Conservation (phyloP, 2,888 invertebrate species). For the Euplexia lucipara region DNA sequence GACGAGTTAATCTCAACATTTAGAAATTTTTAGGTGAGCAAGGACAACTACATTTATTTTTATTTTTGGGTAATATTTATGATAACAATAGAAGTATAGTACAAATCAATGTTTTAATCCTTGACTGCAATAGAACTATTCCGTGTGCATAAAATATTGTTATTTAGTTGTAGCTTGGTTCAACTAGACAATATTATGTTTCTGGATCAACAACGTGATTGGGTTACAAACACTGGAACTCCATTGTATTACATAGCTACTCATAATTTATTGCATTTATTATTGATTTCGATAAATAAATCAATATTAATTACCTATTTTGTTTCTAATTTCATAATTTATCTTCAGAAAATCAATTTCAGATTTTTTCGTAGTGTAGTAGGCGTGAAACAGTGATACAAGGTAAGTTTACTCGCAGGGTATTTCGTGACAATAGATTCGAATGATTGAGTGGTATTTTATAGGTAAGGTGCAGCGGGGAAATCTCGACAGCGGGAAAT, state of each 20-base stretch:
- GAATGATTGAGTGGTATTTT: neutral
- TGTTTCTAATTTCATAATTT: neutral
- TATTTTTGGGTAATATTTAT: constrained; percentile 25
- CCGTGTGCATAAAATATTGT: constrained; percentile 1
- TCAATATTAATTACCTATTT: constrained; percentile 3
- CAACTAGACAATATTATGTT: neutral
- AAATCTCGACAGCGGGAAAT: too few species aligned
- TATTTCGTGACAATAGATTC: too few species aligned
- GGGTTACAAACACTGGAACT: neutral
- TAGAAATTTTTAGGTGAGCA: neutral
- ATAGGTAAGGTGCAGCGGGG: too few species aligned
- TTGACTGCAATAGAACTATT: constrained; percentile 26
- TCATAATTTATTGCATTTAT: constrained; percentile 56
- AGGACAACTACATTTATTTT: constrained; percentile 7
- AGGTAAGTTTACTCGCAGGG: too few species aligned
- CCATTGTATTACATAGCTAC: constrained; percentile 18
- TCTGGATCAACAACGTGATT: neutral
- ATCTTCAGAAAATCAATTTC: neutral
- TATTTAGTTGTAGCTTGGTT: neutral
- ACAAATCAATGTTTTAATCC: constrained; percentile 18
- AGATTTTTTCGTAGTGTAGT: too few species aligned
- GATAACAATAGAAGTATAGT: constrained; percentile 9
- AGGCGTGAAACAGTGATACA: too few species aligned
- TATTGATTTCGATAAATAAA: constrained; percentile 47
- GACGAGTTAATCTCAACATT: constrained; percentile 14